Evolutionary conservation across 2,113 vertebrate genomes (phyloP).

Genomic region (Fulica atra): DNA sequence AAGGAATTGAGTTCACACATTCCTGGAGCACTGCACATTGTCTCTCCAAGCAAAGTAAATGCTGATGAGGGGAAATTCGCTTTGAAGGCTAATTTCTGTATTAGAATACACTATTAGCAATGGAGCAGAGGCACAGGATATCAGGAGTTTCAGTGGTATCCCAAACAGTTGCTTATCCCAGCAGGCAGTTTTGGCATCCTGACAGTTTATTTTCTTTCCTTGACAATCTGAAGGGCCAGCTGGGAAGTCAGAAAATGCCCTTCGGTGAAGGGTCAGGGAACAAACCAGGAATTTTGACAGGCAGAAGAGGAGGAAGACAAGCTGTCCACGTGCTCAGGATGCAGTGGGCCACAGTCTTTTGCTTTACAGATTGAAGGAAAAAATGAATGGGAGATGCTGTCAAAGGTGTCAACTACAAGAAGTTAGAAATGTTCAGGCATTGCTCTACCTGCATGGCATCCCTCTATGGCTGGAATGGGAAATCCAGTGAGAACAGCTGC

Average conservation of each 20-base stretch:
- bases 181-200: neutral
- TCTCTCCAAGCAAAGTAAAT: neutral
- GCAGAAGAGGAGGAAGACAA: neutral
- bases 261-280: neutral
- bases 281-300: neutral
- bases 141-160: neutral
- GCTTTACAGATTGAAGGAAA: neutral
- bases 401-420: neutral
- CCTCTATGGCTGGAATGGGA: neutral
- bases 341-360: neutral
- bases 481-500: neutral
- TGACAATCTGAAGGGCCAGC: neutral
- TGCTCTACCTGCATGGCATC: neutral
- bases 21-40: neutral
- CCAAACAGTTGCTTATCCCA: neutral
- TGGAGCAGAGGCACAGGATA: neutral
- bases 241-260: neutral
- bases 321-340: neutral
- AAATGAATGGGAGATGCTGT: neutral
- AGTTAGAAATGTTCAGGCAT: neutral
- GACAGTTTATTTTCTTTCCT: no score
- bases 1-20: rapidly evolving
- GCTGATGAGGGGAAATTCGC: neutral
- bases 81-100: neutral
- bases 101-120: neutral